A percentile compares a stretch with the other conserved stretches of the same genome.
Conservation (phyloP, 2,797 vertebrate genomes). For the Premnoplex brunnescens region DNA sequence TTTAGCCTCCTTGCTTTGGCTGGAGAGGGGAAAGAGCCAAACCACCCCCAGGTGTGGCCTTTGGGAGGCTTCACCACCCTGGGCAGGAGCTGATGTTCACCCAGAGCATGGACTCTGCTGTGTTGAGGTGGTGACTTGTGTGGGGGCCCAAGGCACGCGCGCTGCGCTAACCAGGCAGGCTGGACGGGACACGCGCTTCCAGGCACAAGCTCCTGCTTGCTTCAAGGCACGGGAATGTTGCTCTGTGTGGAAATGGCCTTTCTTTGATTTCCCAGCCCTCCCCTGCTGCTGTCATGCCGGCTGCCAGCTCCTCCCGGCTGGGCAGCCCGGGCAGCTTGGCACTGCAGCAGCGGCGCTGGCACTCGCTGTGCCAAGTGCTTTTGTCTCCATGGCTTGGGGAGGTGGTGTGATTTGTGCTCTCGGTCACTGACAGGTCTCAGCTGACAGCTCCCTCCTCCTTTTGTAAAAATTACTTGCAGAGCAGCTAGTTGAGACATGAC, state of each 20-base stretch:
- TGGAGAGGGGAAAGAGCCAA: neutral
- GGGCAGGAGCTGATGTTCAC: neutral
- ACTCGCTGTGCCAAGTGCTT: neutral
- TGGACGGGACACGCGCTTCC: neutral
- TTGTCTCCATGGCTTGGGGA: conserved; percentile 33
- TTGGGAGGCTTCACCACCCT: neutral
- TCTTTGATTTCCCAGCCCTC: conserved; percentile 30
- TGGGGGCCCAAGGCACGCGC: neutral
- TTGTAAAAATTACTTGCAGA: conserved; percentile 50
- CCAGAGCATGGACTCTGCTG: neutral
- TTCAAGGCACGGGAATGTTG: conserved; percentile 25
- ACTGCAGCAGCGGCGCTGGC: neutral
- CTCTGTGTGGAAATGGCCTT: conserved; percentile 6
- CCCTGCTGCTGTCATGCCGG: neutral
- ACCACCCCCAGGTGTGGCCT: neutral
- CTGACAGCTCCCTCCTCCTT: conserved; percentile 65
- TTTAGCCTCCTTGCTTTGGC: neutral
- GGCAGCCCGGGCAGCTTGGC: conserved; percentile 3
- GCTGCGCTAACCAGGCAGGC: neutral
- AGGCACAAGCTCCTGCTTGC: conserved; percentile 68
- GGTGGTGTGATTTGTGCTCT: conserved; percentile 44
- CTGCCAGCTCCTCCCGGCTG: conserved; percentile 2
- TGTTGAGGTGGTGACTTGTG: neutral
- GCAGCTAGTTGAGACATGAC: conserved; percentile 72
- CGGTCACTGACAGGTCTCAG: conserved; percentile 65